Base-by-base conservation (phyloP, 2,113 vertebrate genomes). In the Corythoichthys haematopterus region DNA sequence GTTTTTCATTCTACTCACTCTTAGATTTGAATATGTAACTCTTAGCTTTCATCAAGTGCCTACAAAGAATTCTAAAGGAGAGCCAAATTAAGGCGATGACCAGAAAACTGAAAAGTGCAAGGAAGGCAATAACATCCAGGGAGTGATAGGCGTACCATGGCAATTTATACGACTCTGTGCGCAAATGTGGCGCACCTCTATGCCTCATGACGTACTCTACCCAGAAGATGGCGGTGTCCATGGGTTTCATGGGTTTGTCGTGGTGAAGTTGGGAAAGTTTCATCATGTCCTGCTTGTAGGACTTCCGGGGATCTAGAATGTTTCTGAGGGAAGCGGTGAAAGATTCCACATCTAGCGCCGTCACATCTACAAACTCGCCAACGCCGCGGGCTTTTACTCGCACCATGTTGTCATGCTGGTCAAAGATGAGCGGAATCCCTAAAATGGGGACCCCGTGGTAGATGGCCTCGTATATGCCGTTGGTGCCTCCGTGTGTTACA, bases 221-320 rank as follows among this genome's bases (percentile, higher is more conserved):
- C 89, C 91, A 90, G 71, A 87, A 92, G 35, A 86, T 6, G 3
- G 87, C 89, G 13, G 53, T 79, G 43, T 90, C 85, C 10, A 77
- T 3, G 0, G 89, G 83, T n/a, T 87, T 68, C 9, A 89, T 58
- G 3, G 89, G 87, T 65, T 76, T 82, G 67, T 91, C 89, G 2
- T 16, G 78, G 72, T 87, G 87, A n/a, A 90, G 70, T 13, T 60
- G 51, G 7, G 91, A 91, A 20, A 90, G 64, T 64, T 84, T 85
- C 12, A 72, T 69, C 87, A 91, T 91, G 14, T 87, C 89, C 56
- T 71, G 47, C 65, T 78, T 84, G 67, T 88, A 91, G 0, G 70
- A 63, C 16, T 84, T 82, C 46, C 79, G 57, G 37, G 80, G 79
- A 56, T 87, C 70, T 0, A 88, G 38, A 71, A 88, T 71, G 15